Base-by-base conservation (phyloP, 30 jellyfish, hydroid and myxozoan species). In the Pelagia noctiluca region DNA sequence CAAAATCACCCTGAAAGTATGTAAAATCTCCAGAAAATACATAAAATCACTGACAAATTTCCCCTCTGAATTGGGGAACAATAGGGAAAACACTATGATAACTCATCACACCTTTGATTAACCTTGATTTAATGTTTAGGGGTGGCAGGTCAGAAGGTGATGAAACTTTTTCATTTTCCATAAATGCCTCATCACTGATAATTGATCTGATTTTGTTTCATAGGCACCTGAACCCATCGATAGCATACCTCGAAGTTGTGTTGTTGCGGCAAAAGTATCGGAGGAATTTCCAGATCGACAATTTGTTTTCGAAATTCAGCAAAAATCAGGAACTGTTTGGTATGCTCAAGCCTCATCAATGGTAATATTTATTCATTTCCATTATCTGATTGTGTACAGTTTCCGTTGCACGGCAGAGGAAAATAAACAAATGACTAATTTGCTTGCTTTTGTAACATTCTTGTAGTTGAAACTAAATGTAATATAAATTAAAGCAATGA, bases 301-400 rank as follows among this genome's bases (percentile, higher is more conserved):
- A 22, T 75, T 82, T 89, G 99, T 95, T 26, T 95, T 95, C 76
- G 99, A 95, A 54, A 95, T 95, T 60, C 95, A 73, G 30, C 99
- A 84, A 34, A 88, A 80, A 26, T 71, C 90, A 48, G 96, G 97
- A 24, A 65, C 84, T 31, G 77, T 84, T 29, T 95, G 99, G 99
- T 88, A 88, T 77, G 92, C 89, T 18, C 99, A 95, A 74, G 96
- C 99, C 28, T 26, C 89, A 22, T 30, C 96, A 25, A 80, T 88
- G 92, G 99, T 95, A 52, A 48, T 95, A 28, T 50, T 75, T 16
- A 1, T 28, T 33, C 0, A 34, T 1, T 28, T 34, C 4, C 4
- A 24, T 67, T 23, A 16, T 67, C 80, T 34, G 19, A 28, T 34
- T 3, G 30, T 18, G 76, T 2, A 46, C 30, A 16, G 24, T 7